These are phyloP conservation scores for Zaprionus lachaisei DNA, from an alignment of 1,140 invertebrate genomes.

Conservation along the genomic window DNA sequence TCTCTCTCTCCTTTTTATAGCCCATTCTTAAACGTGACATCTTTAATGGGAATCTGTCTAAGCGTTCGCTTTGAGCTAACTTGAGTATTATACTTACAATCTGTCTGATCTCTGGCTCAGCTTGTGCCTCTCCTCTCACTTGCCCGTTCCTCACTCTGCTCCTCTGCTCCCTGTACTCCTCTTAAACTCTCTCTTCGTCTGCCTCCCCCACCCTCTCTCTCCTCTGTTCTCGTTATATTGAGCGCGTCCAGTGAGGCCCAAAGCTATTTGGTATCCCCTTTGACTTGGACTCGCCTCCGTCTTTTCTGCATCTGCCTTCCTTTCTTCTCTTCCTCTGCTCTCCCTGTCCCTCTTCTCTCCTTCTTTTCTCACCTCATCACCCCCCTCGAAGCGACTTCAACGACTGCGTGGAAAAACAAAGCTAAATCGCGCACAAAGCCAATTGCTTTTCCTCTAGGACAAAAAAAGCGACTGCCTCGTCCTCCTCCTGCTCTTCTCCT, in stretches of 20 bases:
- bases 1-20: not conserved
- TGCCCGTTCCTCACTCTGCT: not conserved
- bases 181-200: not conserved
- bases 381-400: slow-evolving; percentile 12
- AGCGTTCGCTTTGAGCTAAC: not conserved
- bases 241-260: not conserved
- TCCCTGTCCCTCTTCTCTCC: not conserved
- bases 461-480: slow-evolving; percentile 8
- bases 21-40: not conserved
- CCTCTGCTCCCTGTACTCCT: no score
- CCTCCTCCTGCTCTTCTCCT: not conserved
- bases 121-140: not conserved
- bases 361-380: not conserved
- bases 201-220: not conserved
- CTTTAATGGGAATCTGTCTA: not conserved
- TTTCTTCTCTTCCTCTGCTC: not conserved
- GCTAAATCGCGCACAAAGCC: slow-evolving; percentile 67
- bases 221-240: not conserved
- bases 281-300: not conserved
- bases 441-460: slow-evolving; percentile 44
- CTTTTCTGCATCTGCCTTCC: no score
- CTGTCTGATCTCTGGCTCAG: slow-evolving; percentile 2
- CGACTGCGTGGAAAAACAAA: slow-evolving; percentile 48
- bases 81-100: not conserved
- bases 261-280: not conserved